Base-by-base conservation (phyloP, 1,140 invertebrate genomes). In the Aphaenogaster ashmeadi region DNA sequence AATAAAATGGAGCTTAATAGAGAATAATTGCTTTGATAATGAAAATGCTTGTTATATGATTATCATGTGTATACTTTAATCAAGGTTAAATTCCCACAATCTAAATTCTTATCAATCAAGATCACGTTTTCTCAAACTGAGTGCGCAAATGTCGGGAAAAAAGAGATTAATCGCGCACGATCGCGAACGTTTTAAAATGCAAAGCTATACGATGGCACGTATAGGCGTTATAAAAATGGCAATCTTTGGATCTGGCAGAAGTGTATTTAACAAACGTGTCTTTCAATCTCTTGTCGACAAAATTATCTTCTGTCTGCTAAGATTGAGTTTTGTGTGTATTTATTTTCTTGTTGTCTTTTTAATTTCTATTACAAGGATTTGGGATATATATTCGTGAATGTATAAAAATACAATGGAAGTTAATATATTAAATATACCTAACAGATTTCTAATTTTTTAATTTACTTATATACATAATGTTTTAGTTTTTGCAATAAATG, bases 111-210 rank as follows among this genome's bases (percentile, higher is more conserved):
- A 27, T 36, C 7, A 52, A 74, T 38, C 13, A 6, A 58, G 1
- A 21, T 75, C 72, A 75, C n/a, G 54, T 75, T 27, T 18, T 58
- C 21, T 41, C 15, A 56, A 11, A 0, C 0, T 21, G 2, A 56
- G 36, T 9, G 36, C 11, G 3, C 11, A 56, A 38, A 56, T 13
- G 2, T 27, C 5, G 5, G n/a, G n/a, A 36, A 38, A 56, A 75
- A 41, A 8, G 9, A 13, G 18, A 58, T 75, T 58, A 58, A 75
- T 75, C 36, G 6, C 36, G 6, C n/a, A 21, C 36, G 33, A 18
- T 56, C 0, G 52, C 4, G 8, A 50, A 72, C 50, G 52, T 75
- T 58, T 60, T 38, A 58, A 74, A 75, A 60, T 60, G 36, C 72
- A 75, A 75, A 21, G 54, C 9, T 38, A 27, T 27, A 2, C 5